These are phyloP conservation scores for Euplexia lucipara DNA, from an alignment of 2,888 invertebrate genomes.

Conservation along the genomic window DNA sequence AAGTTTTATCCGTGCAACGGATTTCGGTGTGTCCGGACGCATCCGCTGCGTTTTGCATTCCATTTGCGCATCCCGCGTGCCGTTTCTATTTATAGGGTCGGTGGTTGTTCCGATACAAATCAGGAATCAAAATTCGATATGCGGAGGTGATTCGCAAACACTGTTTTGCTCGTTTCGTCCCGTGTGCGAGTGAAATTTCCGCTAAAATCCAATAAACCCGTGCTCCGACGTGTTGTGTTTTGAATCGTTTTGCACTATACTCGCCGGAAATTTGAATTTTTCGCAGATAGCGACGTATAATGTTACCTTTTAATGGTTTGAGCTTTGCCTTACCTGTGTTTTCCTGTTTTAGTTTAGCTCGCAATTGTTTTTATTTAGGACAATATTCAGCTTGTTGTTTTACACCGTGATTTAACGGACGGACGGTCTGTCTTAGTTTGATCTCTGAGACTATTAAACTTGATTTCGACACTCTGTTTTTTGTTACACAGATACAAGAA, in stretches of 20 bases:
- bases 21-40: constrained; percentile 61
- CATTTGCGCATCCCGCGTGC: constrained; percentile 75
- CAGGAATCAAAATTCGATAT: constrained; percentile 86
- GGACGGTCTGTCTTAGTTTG: constrained; percentile 21
- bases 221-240: constrained; percentile 69
- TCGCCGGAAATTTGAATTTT: constrained; percentile 68
- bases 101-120: constrained; percentile 76
- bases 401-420: constrained; percentile 20
- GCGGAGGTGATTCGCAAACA: constrained; percentile 83
- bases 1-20: constrained; percentile 45
- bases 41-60: constrained; percentile 77
- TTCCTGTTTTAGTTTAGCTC: constrained; percentile 22
- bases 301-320: constrained; percentile 46
- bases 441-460: constrained; percentile 29
- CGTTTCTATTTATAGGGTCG: constrained; percentile 69
- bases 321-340: constrained; percentile 7
- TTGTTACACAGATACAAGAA: too few relatives aligned
- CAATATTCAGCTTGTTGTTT: constrained; percentile 12
- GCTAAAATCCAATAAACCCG: constrained; percentile 87
- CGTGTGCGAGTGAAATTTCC: constrained; percentile 83
- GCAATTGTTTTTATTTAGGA: constrained; percentile 35
- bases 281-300: constrained; percentile 59
- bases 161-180: constrained; percentile 76
- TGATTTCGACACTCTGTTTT: constrained; percentile 46
- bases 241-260: constrained; percentile 58